phyloP scores from a whole-genome alignment of 2,888 invertebrate genomes.

The Asteroscopus sphinx region DNA sequence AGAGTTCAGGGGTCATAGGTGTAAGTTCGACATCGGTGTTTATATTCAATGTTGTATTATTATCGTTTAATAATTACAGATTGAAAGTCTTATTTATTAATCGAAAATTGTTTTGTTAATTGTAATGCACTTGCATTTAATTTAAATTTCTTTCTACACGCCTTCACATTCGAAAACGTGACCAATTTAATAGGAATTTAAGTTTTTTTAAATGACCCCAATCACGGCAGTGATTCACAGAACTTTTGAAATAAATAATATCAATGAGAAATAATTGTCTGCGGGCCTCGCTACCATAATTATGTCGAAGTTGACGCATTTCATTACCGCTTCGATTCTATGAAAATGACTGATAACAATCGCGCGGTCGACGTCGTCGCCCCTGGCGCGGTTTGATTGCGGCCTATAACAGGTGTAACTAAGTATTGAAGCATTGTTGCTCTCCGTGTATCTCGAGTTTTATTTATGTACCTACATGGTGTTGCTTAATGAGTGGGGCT shows the following conservation, averaged over 20 bases:
- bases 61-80: constrained; percentile 25
- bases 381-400: constrained; percentile 54
- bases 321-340: constrained; percentile 53
- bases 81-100: constrained; percentile 19
- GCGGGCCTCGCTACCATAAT: constrained; percentile 41
- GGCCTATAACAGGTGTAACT: constrained; percentile 26
- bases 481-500: constrained; percentile 61
- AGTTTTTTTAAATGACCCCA: constrained; percentile 25
- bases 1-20: constrained; percentile 38
- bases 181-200: constrained; percentile 35
- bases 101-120: constrained; percentile 3
- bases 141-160: constrained; percentile 8
- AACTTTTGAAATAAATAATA: constrained; percentile 32
- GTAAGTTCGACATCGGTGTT: constrained; percentile 21
- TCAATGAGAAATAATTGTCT: constrained; percentile 47
- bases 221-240: constrained; percentile 11
- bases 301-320: constrained; percentile 52
- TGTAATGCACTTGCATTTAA: background rate
- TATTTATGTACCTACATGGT: constrained; percentile 45
- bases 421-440: constrained; percentile 56
- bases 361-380: constrained; percentile 36
- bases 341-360: constrained; percentile 61
- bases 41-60: constrained; percentile 43
- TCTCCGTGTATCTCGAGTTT: constrained; percentile 41
- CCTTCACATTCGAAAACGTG: constrained; percentile 29